Conservation (phyloP, 1,140 invertebrate genomes). For the Penaeus vannamei region DNA sequence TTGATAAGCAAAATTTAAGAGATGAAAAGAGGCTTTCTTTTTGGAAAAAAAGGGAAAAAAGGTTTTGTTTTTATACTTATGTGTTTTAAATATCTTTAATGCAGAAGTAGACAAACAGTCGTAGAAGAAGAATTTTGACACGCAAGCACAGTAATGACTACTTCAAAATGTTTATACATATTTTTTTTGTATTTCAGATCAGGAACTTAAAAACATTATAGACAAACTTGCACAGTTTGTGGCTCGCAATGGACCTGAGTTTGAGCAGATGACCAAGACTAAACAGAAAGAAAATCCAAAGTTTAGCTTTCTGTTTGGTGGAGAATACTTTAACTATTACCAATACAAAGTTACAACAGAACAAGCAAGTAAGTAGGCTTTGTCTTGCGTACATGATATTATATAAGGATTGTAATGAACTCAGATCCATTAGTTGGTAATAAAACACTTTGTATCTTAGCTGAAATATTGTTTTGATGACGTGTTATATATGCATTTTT, state of each 20-base stretch:
- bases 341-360: constrained; percentile 94
- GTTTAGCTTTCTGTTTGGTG: constrained; percentile 97
- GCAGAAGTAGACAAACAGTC: no score
- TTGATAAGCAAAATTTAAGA: no score
- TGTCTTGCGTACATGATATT: constrained; percentile 8
- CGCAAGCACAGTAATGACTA: constrained; percentile 38
- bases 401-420: constrained; percentile 29
- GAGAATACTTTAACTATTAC: constrained; percentile 96
- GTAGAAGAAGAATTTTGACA: constrained; percentile 1
- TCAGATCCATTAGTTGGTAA: not conserved
- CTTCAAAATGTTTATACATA: constrained; percentile 30
- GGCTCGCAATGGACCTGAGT: constrained; percentile 97
- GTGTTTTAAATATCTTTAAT: no score
- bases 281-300: constrained; percentile 98
- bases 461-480: no score
- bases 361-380: constrained; percentile 82
- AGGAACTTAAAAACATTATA: constrained; percentile 94
- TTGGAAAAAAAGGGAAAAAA: no score
- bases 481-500: not conserved
- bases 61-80: no score
- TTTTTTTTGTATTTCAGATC: constrained; percentile 77
- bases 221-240: constrained; percentile 99
- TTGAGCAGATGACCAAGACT: constrained; percentile 98
- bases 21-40: no score
- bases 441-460: no score